Conservation (phyloP, 2,113 vertebrate genomes). For the Strix uralensis region DNA sequence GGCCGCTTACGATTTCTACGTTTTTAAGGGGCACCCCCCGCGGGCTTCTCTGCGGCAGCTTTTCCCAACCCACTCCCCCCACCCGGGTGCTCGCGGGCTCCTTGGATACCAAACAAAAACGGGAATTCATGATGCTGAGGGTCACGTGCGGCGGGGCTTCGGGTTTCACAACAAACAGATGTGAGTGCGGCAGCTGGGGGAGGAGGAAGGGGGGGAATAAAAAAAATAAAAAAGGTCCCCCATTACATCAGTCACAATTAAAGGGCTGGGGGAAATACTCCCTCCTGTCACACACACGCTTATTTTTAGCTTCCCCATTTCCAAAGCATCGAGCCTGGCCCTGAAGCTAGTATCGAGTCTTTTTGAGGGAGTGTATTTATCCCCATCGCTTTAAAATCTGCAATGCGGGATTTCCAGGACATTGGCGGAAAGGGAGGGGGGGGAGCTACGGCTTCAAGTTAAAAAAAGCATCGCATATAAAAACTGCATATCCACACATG, state of each 20-base stretch:
- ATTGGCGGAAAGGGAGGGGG: not conserved
- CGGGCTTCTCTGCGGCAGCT: not conserved
- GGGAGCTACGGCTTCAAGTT: not conserved
- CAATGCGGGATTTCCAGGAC: slow-evolving; percentile 74
- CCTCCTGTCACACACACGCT: not conserved
- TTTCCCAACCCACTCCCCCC: not conserved
- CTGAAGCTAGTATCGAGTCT: not conserved
- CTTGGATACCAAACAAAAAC: slow-evolving; percentile 82
- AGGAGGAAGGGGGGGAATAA: no score
- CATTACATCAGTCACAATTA: not conserved
- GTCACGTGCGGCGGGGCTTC: slow-evolving; percentile 82
- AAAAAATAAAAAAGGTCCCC: not conserved
- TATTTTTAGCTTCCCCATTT: not conserved
- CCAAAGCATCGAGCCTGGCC: not conserved
- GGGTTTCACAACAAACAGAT: slow-evolving; percentile 98
- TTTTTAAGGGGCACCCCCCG: not conserved
- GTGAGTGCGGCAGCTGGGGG: slow-evolving; percentile 69
- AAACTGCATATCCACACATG: slow-evolving; percentile 34
- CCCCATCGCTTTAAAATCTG: slow-evolving; percentile 25
- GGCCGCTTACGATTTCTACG: not conserved
- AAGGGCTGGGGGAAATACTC: not conserved
- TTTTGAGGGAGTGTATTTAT: not conserved
- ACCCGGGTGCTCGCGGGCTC: slow-evolving; percentile 43
- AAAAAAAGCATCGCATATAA: not conserved
- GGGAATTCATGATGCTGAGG: slow-evolving; percentile 69